phyloP scores from a whole-genome alignment of 2,797 vertebrate genomes.

The Coluber constrictor region DNA sequence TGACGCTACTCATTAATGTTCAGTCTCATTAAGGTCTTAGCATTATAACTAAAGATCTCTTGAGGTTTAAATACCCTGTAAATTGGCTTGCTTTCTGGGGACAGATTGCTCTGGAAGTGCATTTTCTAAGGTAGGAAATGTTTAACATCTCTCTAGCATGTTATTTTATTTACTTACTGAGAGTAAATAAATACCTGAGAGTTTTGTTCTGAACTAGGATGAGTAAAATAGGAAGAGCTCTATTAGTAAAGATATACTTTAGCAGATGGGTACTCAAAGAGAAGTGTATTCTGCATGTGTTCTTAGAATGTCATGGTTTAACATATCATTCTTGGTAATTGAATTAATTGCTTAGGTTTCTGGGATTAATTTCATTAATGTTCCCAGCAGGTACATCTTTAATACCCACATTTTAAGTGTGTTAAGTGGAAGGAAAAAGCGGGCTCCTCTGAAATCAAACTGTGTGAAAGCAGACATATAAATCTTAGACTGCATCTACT shows the following conservation, averaged over 20 bases:
- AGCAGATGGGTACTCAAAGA: conserved; percentile 3
- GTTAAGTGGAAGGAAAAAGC: conserved; percentile 2
- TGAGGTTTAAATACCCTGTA: conserved; percentile 35
- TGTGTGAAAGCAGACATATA: neutral
- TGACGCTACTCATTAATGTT: conserved; percentile 46
- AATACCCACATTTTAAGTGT: neutral
- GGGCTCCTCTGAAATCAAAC: neutral
- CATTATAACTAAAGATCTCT: conserved; percentile 50
- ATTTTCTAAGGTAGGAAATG: conserved; percentile 55
- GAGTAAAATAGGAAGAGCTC: neutral
- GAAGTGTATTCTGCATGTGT: conserved; percentile 25
- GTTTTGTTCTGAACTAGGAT: neutral
- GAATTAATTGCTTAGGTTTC: conserved; percentile 30
- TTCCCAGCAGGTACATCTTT: conserved; percentile 51
- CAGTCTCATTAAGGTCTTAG: conserved; percentile 25
- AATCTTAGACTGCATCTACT: neutral
- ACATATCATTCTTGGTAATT: conserved; percentile 44
- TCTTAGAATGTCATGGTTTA: conserved; percentile 17
- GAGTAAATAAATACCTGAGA: too few relatives aligned
- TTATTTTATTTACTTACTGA: neutral
- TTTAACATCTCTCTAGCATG: neutral
- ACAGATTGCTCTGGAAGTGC: conserved; percentile 27
- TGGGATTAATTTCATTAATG: conserved; percentile 47
- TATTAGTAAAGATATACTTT: neutral
- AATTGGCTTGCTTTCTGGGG: conserved; percentile 36